Base-by-base conservation (phyloP, 2,888 invertebrate species). In the Drosophila austrosaltans region DNA sequence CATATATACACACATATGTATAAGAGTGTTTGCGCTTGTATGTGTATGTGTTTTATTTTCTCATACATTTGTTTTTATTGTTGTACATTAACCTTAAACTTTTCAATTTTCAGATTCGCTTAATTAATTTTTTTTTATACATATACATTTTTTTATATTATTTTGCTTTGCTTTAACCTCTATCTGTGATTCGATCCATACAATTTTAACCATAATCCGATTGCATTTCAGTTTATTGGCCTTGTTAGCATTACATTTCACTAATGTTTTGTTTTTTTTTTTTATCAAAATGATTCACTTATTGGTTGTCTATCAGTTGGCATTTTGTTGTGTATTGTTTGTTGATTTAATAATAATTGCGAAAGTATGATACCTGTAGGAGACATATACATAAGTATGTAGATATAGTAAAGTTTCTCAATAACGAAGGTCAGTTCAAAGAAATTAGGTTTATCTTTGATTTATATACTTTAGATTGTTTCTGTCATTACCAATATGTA, bases 31-130 rank as follows among this genome's bases (percentile, higher is more conserved):
- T 39, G 25, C 42, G 22, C 30, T 48, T 67, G 42, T 40, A 36
- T 66, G 53, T 28, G 25, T 69, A 61, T 76, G 63, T 81, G 67
- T 72, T 80, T 83, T 79, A 86, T 86, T 83, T 83, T 83, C 71
- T 84, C 78, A 75, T 74, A 79, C 60, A 63, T 56, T 77, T 60
- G 66, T 39, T 58, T 75, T 64, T 65, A 54, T 58, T 62, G 62
- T 53, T 59, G 28, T 58, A 66, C 71, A 69, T 60, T 77, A 71
- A 79, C 79, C 79, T 81, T 84, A 83, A 81, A 73, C 73, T 77
- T 72, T 74, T 74, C 44, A 44, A 39, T 61, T 48, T 61, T 70
- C 59, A 39, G 57, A 57, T 60, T 68, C 59, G 69, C 74, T 60
- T 53, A 64, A 73, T 73, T 73, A 74, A 16, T 63, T 62, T 63